Conservation (phyloP, 2,888 invertebrate species). For the Ophion ellenae region DNA sequence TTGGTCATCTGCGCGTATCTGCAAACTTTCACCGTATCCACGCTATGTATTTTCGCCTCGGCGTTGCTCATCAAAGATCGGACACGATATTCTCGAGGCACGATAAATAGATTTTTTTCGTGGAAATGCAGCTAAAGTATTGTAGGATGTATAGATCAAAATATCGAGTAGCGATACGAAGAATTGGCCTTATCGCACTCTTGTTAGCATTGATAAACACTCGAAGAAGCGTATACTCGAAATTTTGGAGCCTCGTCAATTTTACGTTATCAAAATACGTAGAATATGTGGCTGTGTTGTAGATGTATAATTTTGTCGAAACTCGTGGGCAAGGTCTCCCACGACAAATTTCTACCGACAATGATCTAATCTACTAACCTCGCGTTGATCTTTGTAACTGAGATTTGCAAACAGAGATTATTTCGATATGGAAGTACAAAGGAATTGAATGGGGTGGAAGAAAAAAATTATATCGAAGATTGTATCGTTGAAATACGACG, state of each 20-base stretch:
- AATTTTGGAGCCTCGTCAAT: neutral
- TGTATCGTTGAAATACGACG: neutral
- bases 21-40: conserved; percentile 34
- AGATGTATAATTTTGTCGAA: neutral
- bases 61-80: neutral
- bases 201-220: neutral
- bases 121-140: neutral
- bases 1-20: conserved; percentile 29
- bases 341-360: neutral
- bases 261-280: neutral
- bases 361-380: neutral
- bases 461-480: neutral
- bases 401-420: neutral
- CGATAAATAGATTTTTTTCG: neutral
- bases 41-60: neutral
- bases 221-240: neutral
- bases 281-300: neutral
- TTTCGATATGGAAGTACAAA: neutral
- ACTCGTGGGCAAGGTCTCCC: neutral
- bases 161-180: neutral
- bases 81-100: neutral
- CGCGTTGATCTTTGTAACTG: neutral
- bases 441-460: neutral
- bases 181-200: neutral
- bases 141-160: neutral